Conservation (phyloP, 2,113 vertebrate genomes). For the Typhlomys cinereus region DNA sequence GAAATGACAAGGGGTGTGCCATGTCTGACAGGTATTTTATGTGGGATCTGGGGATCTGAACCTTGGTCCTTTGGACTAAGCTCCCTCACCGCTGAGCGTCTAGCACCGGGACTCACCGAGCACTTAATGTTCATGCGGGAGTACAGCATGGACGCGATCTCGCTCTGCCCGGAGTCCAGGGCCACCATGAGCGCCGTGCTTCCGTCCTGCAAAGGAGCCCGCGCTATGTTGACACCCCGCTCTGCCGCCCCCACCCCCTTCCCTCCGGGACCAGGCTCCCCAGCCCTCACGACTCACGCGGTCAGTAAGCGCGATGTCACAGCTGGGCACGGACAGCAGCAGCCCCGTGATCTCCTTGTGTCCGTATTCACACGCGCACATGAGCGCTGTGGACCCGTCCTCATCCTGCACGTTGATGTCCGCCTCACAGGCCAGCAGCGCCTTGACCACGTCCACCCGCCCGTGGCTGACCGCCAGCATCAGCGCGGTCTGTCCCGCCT, state of each 20-base stretch:
- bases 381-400: constrained; percentile 93
- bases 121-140: constrained; percentile 92
- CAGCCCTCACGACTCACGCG: constrained; percentile 84
- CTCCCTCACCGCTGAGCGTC: too few relatives aligned
- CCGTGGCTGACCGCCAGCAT: constrained; percentile 96
- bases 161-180: constrained; percentile 93
- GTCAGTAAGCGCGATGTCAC: constrained; percentile 89
- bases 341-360: constrained; percentile 92
- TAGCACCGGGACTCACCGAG: constrained; percentile 83
- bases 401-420: constrained; percentile 93
- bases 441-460: constrained; percentile 91
- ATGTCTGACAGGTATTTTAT: too few relatives aligned
- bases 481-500: constrained; percentile 94
- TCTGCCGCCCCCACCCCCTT: fast-evolving
- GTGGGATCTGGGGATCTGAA: too few relatives aligned
- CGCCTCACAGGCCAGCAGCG: constrained; percentile 89
- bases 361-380: constrained; percentile 95
- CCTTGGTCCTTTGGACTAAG: too few relatives aligned
- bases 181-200: constrained; percentile 94
- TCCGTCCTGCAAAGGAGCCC: constrained; percentile 75
- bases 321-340: constrained; percentile 89
- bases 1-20: too few relatives aligned
- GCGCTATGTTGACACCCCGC: fast-evolving
- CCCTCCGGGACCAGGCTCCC: not conserved
- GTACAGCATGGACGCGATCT: constrained; percentile 92